These are phyloP conservation scores for Chromobotia macracanthus DNA, from an alignment of 2,797 vertebrate genomes.

Conservation along the genomic window DNA sequence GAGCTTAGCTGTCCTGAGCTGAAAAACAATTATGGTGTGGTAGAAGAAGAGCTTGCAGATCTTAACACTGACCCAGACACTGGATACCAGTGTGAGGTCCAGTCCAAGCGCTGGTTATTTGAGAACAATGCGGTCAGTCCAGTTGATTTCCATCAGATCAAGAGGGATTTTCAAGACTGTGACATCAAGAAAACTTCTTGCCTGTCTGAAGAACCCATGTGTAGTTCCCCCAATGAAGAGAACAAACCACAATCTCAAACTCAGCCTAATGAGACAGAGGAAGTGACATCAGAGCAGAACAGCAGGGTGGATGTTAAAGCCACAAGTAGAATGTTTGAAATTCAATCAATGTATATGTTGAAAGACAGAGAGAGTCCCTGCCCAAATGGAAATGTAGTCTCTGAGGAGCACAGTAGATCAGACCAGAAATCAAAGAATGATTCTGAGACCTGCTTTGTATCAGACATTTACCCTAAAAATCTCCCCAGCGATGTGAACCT, in stretches of 20 bases:
- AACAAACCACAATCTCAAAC: not conserved
- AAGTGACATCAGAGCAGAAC: slow-evolving; percentile 66
- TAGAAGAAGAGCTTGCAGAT: slow-evolving; percentile 89
- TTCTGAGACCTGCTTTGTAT: not conserved
- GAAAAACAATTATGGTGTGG: slow-evolving; percentile 84
- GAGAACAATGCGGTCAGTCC: slow-evolving; percentile 86
- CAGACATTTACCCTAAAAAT: not conserved
- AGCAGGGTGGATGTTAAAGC: slow-evolving; percentile 82
- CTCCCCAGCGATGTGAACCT: not conserved
- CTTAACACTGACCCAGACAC: slow-evolving; percentile 78
- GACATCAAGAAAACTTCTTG: slow-evolving; percentile 78
- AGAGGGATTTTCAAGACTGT: slow-evolving; percentile 65
- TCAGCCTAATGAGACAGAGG: slow-evolving; percentile 60
- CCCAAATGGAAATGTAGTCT: slow-evolving; percentile 55
- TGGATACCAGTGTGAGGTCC: slow-evolving; percentile 87
- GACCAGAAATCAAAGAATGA: slow-evolving; percentile 58
- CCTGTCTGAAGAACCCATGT: slow-evolving; percentile 70
- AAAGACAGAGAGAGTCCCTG: slow-evolving; percentile 43
- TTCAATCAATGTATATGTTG: slow-evolving; percentile 73
- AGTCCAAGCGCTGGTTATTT: slow-evolving; percentile 95
- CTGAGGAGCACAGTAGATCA: slow-evolving; percentile 47
- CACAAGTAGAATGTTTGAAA: slow-evolving; percentile 87
- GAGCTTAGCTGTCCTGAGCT: slow-evolving; percentile 94
- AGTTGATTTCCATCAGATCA: slow-evolving; percentile 74
- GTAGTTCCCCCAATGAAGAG: slow-evolving; percentile 45